Percentiles rank a stretch among this genome's conserved stretches.
Conservation (phyloP, 2,113 vertebrate species). For the Mellivora capensis region DNA sequence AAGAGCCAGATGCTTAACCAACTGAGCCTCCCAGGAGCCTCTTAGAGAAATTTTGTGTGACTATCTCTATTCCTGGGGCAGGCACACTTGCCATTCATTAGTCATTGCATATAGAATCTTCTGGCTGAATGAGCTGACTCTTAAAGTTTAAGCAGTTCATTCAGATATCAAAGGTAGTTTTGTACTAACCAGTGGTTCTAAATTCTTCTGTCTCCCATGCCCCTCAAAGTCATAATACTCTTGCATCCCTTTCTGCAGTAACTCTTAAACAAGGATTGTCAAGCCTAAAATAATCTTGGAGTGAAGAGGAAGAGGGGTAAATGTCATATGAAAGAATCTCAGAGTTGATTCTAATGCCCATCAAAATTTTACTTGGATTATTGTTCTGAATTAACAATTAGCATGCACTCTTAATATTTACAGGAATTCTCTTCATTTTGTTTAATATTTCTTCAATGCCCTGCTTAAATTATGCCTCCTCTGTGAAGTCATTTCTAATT, state of each 20-base stretch:
- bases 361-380: not conserved
- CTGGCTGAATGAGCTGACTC: not conserved
- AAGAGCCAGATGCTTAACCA: not conserved
- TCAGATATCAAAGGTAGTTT: not conserved
- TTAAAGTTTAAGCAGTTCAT: not conserved
- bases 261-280: not conserved
- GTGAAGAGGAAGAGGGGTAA: not conserved
- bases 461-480: not conserved
- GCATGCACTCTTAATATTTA: not conserved
- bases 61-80: not conserved
- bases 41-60: not conserved
- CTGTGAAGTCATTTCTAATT: not conserved
- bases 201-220: not conserved
- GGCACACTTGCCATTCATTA: not conserved
- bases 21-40: not conserved
- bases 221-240: not conserved
- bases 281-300: not conserved
- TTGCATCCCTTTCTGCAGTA: not conserved
- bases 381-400: conserved; percentile 3
- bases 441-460: not conserved
- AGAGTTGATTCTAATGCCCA: not conserved
- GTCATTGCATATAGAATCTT: not conserved
- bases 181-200: not conserved
- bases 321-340: not conserved
- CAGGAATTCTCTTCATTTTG: not conserved